Conservation (phyloP, 2,888 invertebrate genomes). For the Onthophagus sagittarius region DNA sequence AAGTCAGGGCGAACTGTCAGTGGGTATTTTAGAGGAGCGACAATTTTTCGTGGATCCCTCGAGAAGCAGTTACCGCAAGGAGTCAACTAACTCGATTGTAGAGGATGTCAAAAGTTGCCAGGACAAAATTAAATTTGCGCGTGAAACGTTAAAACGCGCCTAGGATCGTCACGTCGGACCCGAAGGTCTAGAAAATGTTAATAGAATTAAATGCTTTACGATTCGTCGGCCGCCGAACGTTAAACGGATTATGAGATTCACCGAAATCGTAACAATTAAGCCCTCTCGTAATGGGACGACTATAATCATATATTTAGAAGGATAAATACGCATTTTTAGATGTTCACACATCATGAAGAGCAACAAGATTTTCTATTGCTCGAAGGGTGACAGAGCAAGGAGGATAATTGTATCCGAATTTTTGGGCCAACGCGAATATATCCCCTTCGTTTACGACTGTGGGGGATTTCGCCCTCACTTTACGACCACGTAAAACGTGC, state of each 20-base stretch:
- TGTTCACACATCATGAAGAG: not conserved
- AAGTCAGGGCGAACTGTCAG: not conserved
- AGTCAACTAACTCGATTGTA: slow-evolving; percentile 9
- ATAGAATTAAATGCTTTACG: slow-evolving; percentile 4
- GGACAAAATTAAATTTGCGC: slow-evolving; percentile 8
- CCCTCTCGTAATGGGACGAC: not conserved
- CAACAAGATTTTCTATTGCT: not conserved
- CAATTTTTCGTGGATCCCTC: slow-evolving; percentile 5
- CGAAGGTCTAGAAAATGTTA: not conserved
- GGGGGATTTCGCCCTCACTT: slow-evolving; percentile 21
- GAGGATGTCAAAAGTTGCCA: slow-evolving; percentile 10
- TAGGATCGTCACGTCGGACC: slow-evolving; percentile 2
- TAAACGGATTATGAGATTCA: not conserved
- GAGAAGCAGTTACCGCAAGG: slow-evolving; percentile 4
- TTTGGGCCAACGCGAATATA: not conserved
- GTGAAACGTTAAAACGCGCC: slow-evolving; percentile 8
- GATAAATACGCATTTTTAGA: not conserved
- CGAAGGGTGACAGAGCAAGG: not conserved
- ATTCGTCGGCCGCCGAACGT: not conserved
- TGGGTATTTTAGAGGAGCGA: not conserved
- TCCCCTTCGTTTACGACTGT: not conserved
- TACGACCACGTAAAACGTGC: slow-evolving; percentile 34
- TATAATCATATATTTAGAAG: not conserved
- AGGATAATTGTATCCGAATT: not conserved
- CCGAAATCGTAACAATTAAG: not conserved